Base-by-base conservation (phyloP, 2,797 vertebrate species). In the Dicrostonyx torquatus region DNA sequence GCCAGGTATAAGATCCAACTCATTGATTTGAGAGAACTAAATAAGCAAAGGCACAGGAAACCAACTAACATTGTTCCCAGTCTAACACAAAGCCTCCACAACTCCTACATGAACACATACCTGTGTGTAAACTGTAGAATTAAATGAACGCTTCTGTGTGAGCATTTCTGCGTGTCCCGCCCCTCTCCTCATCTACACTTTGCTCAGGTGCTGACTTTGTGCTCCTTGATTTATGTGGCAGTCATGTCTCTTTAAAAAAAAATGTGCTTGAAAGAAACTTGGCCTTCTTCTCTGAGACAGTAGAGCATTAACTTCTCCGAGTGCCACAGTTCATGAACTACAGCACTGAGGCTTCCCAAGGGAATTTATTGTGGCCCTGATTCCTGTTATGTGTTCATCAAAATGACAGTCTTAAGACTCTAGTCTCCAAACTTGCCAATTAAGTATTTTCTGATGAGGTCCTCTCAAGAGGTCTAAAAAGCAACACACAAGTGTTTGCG, bases 251-350 rank as follows among this genome's bases (percentile, higher is more conserved):
- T 92, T 88, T 77, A 68, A 84, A 11, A 11, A 93, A 66, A 93
- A 79, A 77, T 29, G 75, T 68, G 84, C 79, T 64, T 73, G 26
- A 95, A 95, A 91, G 70, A 89, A 96, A 94, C 45, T 64, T 83
- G 17, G 91, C 83, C 87, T 92, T 89, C 31, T 62, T 87, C 90
- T 91, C 86, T 10, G 43, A 87, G 55, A 91, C 45, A 79, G 29
- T 50, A 88, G 72, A 76, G 88, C 55, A 95, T 78, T 95, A 93
- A 95, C 95, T 89, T 87, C 85, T 90, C 2, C 73, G n/a, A 92
- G 37, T 90, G 58, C 6, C 31, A 34, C 34, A 87, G 80, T 87
- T 91, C 72, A 62, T 76, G 91, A 95, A 76, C 37, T 86, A 50
- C 31, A 58, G 86, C 53, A 66, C 82, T 96, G 91, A 94, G 78